Conservation (phyloP, 2,888 invertebrate genomes). For the Lasius platythorax region DNA sequence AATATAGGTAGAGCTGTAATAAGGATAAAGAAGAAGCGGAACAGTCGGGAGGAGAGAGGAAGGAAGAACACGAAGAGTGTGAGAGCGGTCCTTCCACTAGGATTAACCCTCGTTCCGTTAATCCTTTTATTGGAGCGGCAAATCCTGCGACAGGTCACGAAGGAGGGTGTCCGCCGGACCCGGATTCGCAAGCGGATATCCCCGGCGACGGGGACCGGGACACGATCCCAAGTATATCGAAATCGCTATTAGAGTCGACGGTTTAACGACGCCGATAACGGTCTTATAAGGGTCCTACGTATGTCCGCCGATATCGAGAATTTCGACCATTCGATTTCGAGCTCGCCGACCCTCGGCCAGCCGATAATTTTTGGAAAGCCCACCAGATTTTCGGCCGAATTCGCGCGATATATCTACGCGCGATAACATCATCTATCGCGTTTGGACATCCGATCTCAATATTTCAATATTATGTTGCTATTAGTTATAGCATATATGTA, state of each 20-base stretch:
- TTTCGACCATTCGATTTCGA: conserved; percentile 55
- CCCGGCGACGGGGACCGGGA: conserved; percentile 62
- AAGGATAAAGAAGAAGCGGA: conserved; percentile 38
- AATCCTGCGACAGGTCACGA: conserved; percentile 83
- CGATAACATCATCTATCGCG: conserved; percentile 7
- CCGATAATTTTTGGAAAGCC: conserved; percentile 40
- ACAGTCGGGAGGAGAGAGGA: background rate
- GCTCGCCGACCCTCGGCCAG: conserved; percentile 21
- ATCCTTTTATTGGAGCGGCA: conserved; percentile 85
- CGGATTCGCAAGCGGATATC: conserved; percentile 73
- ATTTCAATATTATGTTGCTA: conserved; percentile 12
- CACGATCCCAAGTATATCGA: conserved; percentile 71
- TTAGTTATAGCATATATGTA: background rate
- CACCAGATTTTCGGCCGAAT: background rate
- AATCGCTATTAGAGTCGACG: conserved; percentile 68
- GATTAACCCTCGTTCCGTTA: conserved; percentile 85
- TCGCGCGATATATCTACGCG: conserved; percentile 15
- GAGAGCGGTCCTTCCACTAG: conserved; percentile 83
- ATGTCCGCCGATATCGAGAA: conserved; percentile 64
- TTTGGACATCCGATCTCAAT: background rate
- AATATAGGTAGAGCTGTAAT: conserved; percentile 59
- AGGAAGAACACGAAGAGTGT: conserved; percentile 68
- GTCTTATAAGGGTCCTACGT: conserved; percentile 68
- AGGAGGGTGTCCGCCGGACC: conserved; percentile 77
- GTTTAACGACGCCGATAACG: conserved; percentile 72